Evolutionary conservation across 1,140 invertebrate genomes (phyloP).

Genomic region (Lordiphosa collinella): DNA sequence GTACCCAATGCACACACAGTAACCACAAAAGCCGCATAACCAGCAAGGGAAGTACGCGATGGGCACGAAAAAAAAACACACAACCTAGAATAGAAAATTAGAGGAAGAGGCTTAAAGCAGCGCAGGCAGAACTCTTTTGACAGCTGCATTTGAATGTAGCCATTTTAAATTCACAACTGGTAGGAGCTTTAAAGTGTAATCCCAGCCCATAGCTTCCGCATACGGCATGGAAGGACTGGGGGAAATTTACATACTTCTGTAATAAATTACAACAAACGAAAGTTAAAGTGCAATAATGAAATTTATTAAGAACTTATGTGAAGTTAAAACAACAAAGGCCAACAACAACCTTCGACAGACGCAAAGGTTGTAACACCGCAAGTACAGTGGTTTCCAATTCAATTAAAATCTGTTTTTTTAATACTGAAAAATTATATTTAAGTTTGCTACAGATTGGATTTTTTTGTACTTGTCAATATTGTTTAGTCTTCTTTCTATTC

Average conservation of each 20-base stretch:
- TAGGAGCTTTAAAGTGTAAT: not conserved
- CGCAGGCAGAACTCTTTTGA: not conserved
- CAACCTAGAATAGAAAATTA: constrained; percentile 38
- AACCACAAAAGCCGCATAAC: constrained; percentile 59
- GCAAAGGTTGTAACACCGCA: not conserved
- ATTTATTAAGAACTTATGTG: constrained; percentile 55
- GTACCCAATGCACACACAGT: constrained; percentile 17
- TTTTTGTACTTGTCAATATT: no score
- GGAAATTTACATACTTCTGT: constrained; percentile 21
- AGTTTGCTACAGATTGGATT: no score
- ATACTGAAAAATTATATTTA: no score
- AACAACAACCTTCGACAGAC: constrained; percentile 12
- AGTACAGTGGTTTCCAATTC: not conserved
- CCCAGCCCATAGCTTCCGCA: not conserved
- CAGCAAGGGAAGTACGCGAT: constrained; percentile 26
- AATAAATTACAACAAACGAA: constrained; percentile 42
- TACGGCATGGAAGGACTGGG: not conserved
- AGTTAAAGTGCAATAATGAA: constrained; percentile 53
- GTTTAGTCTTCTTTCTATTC: no score
- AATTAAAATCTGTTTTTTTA: no score
- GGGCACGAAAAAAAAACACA: constrained; percentile 19
- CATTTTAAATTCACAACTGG: not conserved
- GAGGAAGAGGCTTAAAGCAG: constrained; percentile 1
- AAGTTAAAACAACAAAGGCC: constrained; percentile 41
- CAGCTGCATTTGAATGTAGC: constrained; percentile 7